Evolutionary conservation across 2,888 invertebrate genomes (phyloP), one percentile per base, ranked within the genome.

Genomic region (Cantharis rufa): DNA sequence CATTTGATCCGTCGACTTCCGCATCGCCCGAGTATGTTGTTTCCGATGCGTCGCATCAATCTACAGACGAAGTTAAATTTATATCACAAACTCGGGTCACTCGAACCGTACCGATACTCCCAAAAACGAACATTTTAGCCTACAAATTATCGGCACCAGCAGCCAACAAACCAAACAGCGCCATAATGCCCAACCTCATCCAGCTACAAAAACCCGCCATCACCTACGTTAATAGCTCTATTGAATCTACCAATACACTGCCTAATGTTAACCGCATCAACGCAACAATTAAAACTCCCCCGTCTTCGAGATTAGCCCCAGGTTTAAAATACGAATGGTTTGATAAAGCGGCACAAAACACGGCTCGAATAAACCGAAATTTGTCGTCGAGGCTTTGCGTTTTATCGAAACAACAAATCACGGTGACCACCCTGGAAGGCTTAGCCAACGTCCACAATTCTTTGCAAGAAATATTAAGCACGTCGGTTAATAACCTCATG

Each of bases 311-410:
- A 48, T 66, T 81, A 11, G 62, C 68, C 9, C 80, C 83, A 7
- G 82, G 81, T 63, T 80, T 81, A 68, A 82, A 85, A 78, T 86
- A 88, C 69, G 91, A 92, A 83, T 92, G 92, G 92, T 92, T 89
- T 82, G 89, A 91, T 76, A 91, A 90, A 81, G 92, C 91, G 79
- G 87, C 91, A 28, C 85, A 90, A 70, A 90, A 91, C 81, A 90
- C 91, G 1, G 89, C 90, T 27, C 90, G 91, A 78, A 89, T 91
- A 27, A 88, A 91, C 71, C 90, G 91, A 78, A 91, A 91, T 84
- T 89, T 92, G 7, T 86, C 91, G 18, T 86, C 89, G 15, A 89
- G 90, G 61, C 85, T 92, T 69, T 87, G 89, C 32, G 89, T 89
- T 80, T 84, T 92, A 61, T 91, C 91, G 77, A 89, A 89, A 80